Conservation (phyloP, 2,888 invertebrate genomes). For the Acutogordius australiensis region DNA sequence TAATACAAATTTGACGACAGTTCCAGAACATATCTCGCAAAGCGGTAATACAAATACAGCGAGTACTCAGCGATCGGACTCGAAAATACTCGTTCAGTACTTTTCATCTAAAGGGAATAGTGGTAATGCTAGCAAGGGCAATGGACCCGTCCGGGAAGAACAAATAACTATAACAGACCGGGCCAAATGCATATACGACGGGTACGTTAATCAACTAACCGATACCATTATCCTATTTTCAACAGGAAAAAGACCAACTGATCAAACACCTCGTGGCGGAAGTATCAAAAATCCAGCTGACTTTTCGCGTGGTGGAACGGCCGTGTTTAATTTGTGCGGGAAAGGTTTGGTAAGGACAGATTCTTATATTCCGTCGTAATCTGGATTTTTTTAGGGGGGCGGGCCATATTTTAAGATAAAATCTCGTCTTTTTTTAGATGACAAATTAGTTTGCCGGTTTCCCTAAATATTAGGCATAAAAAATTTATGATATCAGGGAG, state of each 20-base stretch:
- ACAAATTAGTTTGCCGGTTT: no score
- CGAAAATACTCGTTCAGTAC: conserved; percentile 2
- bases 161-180: background rate
- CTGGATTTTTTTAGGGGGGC: background rate
- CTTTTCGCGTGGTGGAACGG: background rate
- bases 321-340: conserved; percentile 4
- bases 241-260: no score
- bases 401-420: background rate
- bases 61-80: no score
- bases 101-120: background rate
- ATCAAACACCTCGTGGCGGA: background rate
- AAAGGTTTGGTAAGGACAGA: background rate
- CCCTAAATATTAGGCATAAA: no score
- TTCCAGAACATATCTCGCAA: no score
- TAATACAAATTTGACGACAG: no score
- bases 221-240: background rate
- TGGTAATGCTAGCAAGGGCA: background rate
- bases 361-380: background rate
- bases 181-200: background rate
- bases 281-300: background rate
- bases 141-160: background rate
- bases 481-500: no score
- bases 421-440: no score
- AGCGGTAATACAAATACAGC: no score
- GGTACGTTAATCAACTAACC: background rate